Evolutionary conservation across 2,888 invertebrate species (phyloP).

Genomic region (Brachyptera risi): DNA sequence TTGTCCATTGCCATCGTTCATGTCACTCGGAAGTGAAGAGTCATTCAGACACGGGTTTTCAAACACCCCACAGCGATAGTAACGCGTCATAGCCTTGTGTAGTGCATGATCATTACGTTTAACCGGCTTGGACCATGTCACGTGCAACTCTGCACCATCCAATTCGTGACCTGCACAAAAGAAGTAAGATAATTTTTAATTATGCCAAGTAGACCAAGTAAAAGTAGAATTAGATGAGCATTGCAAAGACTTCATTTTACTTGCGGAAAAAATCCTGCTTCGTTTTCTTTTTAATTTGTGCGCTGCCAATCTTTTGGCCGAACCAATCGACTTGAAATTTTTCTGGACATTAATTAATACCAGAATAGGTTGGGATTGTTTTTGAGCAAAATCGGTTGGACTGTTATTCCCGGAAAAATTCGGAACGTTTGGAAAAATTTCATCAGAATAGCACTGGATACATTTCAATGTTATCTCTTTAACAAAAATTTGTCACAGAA

Average conservation of each 20-base stretch:
- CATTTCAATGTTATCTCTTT: no score
- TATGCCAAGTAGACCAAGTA: background rate
- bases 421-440: no score
- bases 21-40: no score
- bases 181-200: background rate
- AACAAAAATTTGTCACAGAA: no score
- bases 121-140: conserved; percentile 28
- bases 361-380: no score
- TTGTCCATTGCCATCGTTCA: no score
- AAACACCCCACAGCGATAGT: background rate
- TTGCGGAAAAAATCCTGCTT: background rate
- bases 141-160: conserved; percentile 15
- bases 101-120: background rate
- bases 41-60: no score
- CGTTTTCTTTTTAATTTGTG: background rate
- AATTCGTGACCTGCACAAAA: conserved; percentile 14
- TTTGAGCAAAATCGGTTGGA: no score
- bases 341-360: no score
- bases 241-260: background rate
- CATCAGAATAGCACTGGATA: no score
- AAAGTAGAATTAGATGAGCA: background rate
- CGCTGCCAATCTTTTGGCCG: background rate
- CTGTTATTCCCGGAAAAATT: no score
- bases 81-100: background rate
- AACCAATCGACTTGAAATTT: no score